Evolutionary conservation across 2,113 vertebrate species (phyloP), one percentile per base, ranked within the genome.

Genomic region (Nesoenas mayeri): DNA sequence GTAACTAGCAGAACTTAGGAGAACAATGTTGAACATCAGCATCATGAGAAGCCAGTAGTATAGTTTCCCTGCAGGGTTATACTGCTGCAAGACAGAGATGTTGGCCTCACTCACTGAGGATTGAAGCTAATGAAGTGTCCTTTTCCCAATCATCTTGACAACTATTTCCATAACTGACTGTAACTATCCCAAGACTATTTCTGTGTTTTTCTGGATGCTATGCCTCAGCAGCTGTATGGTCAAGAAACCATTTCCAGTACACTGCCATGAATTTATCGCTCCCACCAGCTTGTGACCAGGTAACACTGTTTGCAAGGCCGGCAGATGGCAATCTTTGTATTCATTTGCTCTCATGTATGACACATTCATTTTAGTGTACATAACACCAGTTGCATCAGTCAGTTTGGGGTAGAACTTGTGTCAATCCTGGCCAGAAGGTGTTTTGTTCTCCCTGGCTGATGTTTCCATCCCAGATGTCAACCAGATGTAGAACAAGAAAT

Each of bases 261-360:
- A 5, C 8, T 38, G 56, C n/a, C 8, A 22, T 4, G n/a, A 47
- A 40, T 85, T 79, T 66, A 18, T 34, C 38, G 6, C 17, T 67
- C 9, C 32, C 62, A 61, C 11, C 54, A 40, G 66, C 40, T n/a
- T 34, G 36, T 12, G 66, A 15, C 15, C 6, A n/a, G 36, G 21
- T 36, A 65, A 25, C 42, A 10, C 40, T 9, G 19, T 26, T 26
- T 51, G 42, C 70, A 69, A 85, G 78, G 66, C 83, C 47, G 1
- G 77, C 84, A 96, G 93, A 85, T 94, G 92, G 93, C 93, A 92
- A 95, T 32, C 72, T 93, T 61, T 60, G 77, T 93, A n/a, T 8
- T 95, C 36, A 3, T 47, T 72, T 58, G 54, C 40, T 79, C 44
- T 57, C 34, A 13, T 12, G 36, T 10, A 4, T 5, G 38, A 62